phyloP scores from a whole-genome alignment of 2,888 invertebrate species.

The Synanthedon formicaeformis region DNA sequence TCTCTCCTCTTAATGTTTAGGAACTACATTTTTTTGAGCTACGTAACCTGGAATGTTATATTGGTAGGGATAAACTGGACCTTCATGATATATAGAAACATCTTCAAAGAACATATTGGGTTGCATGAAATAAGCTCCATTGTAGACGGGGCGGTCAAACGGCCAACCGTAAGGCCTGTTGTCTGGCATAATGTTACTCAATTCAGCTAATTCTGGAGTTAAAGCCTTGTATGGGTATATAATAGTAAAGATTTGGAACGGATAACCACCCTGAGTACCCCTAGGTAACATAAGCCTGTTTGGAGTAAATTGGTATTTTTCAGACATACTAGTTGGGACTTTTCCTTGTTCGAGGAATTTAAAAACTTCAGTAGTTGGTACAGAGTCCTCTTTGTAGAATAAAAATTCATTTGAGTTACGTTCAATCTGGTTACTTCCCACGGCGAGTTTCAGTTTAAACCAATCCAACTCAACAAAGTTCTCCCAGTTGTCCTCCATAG shows the following conservation, averaged over 20 bases:
- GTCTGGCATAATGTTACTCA: constrained; percentile 42
- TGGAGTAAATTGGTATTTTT: constrained; percentile 73
- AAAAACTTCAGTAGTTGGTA: constrained; percentile 71
- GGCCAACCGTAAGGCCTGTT: constrained; percentile 70
- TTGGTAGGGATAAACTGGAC: constrained; percentile 16
- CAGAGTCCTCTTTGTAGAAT: constrained; percentile 73
- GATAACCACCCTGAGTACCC: constrained; percentile 76
- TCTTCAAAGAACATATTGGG: constrained; percentile 74
- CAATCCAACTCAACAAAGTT: constrained; percentile 74
- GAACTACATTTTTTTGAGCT: constrained; percentile 3
- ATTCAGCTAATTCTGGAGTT: constrained; percentile 33
- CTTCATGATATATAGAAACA: constrained; percentile 64
- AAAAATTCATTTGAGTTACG: constrained; percentile 75
- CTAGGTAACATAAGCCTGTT: constrained; percentile 78
- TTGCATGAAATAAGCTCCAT: constrained; percentile 51
- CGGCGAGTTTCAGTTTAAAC: constrained; percentile 68
- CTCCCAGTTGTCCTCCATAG: constrained; percentile 66
- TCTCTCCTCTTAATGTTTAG: constrained; percentile 4
- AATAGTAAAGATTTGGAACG: constrained; percentile 74
- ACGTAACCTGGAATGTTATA: constrained; percentile 1
- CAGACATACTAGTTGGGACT: constrained; percentile 65
- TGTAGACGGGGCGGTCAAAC: constrained; percentile 63
- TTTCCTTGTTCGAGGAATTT: constrained; percentile 65
- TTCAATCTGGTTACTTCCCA: constrained; percentile 74
- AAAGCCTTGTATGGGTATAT: constrained; percentile 65